Base-by-base conservation (phyloP, 2,888 invertebrate genomes). In the Rhamphomyia laevipes region DNA sequence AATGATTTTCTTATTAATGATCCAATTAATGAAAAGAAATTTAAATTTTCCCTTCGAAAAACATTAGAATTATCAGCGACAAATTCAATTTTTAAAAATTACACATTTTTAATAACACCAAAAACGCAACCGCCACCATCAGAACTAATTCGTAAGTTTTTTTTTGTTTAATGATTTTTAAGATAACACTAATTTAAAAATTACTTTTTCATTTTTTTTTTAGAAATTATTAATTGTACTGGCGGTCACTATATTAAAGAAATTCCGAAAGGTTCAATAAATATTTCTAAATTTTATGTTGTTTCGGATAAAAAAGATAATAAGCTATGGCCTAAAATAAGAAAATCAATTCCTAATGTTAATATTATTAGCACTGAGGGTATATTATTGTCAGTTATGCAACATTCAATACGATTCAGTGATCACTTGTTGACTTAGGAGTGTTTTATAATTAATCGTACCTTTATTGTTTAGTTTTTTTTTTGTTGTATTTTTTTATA, bases 311-410 rank as follows among this genome's bases (percentile, higher is more conserved):
- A 46, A 40, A 47, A 52, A 6, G 63, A 63, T 50, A 56, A 51
- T 16, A 52, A 56, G 17, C 45, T 56, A 31, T 63, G 63, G 63
- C 53, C 59, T n/a, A 51, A 53, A 38, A 59, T 57, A 35, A 56
- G 59, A 27, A 57, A 58, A 30, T 17, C 30, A 12, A 56, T 56
- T 48, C 45, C 46, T 16, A 56, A 60, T 40, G 52, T 62, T 16
- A 44, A 53, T 7, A 59, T 62, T 41, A 56, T 60, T 5, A 55
- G 56, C 41, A 58, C 58, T 9, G 61, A 61, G 42, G 60, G 59
- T 18, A 53, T 64, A n/a, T 59, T 63, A 58, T 46, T 57, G 2
- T 50, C 61, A 6, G 55, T 63, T 31, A 59, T 63, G 57, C 59
- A 59, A 27, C 63, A 63, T 48, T 50, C 45, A 13, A 45, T 55